Percentiles rank a stretch among this genome's conserved stretches.
Evolutionary conservation across 2,113 vertebrate species (phyloP).

Genomic region (Sinocyclocheilus rhinocerous): DNA sequence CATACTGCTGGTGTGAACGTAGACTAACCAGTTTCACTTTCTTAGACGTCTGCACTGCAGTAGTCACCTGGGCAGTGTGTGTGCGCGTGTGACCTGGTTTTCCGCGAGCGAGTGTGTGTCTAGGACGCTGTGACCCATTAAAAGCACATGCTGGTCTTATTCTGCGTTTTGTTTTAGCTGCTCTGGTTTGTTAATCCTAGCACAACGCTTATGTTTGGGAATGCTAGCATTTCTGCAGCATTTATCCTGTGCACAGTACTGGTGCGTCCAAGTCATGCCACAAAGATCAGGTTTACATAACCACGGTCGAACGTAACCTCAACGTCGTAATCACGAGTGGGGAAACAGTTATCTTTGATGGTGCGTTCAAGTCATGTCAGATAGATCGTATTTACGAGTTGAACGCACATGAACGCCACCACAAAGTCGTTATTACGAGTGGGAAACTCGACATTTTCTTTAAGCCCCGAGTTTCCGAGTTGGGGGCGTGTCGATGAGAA

Average conservation of each 20-base stretch:
- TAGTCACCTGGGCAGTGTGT: conserved; percentile 7
- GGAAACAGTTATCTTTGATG: too few relatives aligned
- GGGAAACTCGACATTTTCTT: too few relatives aligned
- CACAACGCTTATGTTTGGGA: background rate
- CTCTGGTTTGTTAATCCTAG: background rate
- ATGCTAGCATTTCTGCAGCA: background rate
- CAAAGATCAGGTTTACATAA: background rate
- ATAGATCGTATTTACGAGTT: too few relatives aligned
- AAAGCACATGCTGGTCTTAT: conserved; percentile 29
- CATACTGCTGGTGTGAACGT: background rate
- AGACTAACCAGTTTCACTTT: background rate
- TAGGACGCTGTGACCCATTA: conserved; percentile 50
- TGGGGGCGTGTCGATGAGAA: too few relatives aligned
- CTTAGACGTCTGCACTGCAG: background rate
- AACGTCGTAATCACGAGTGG: background rate
- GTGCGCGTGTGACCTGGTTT: conserved; percentile 49
- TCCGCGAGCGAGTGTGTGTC: conserved; percentile 15
- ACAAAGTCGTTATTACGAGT: too few relatives aligned
- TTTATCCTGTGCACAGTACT: background rate
- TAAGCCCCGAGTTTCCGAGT: too few relatives aligned
- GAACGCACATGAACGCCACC: too few relatives aligned
- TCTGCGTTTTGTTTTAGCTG: conserved; percentile 45
- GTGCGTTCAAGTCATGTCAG: too few relatives aligned
- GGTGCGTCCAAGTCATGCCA: background rate
- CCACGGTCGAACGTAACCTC: background rate